These are phyloP conservation scores for Zaprionus obscuricornis DNA, from an alignment of 2,888 invertebrate species.

Conservation along the genomic window DNA sequence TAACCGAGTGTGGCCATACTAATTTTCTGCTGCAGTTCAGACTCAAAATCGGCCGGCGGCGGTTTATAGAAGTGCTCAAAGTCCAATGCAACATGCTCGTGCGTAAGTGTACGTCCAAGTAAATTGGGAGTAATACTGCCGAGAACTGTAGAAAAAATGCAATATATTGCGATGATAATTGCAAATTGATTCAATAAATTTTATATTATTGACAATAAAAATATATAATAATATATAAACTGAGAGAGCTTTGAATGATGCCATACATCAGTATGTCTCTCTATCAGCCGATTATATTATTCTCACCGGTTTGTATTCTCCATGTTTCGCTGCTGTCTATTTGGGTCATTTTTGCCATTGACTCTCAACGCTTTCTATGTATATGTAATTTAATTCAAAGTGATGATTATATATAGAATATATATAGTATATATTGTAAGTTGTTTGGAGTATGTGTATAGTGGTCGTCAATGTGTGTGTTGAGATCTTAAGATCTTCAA, in stretches of 20 bases:
- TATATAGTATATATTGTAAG: too few species aligned
- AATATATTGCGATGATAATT: too few species aligned
- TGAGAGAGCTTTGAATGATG: too few species aligned
- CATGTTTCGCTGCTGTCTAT: slow-evolving; percentile 44
- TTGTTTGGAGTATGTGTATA: too few species aligned
- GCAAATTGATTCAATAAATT: too few species aligned
- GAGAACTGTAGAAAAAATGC: slow-evolving; percentile 84
- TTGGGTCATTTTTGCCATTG: slow-evolving; percentile 32
- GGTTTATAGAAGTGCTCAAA: slow-evolving; percentile 86
- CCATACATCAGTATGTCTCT: neutral
- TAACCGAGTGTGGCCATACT: slow-evolving; percentile 86
- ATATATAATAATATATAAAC: too few species aligned
- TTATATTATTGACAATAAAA: neutral
- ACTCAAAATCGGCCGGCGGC: slow-evolving; percentile 84
- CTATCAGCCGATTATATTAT: neutral
- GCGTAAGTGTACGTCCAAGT: slow-evolving; percentile 88
- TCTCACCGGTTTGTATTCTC: slow-evolving; percentile 61
- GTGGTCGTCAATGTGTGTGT: too few species aligned
- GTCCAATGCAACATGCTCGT: slow-evolving; percentile 89
- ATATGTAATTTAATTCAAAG: neutral
- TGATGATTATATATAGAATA: too few species aligned
- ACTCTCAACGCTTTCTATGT: neutral
- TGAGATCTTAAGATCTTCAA: neutral
- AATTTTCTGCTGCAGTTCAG: slow-evolving; percentile 84
- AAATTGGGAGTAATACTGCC: slow-evolving; percentile 85